These are phyloP conservation scores for Apamea monoglypha DNA, from an alignment of 2,888 invertebrate genomes.

Conservation along the genomic window DNA sequence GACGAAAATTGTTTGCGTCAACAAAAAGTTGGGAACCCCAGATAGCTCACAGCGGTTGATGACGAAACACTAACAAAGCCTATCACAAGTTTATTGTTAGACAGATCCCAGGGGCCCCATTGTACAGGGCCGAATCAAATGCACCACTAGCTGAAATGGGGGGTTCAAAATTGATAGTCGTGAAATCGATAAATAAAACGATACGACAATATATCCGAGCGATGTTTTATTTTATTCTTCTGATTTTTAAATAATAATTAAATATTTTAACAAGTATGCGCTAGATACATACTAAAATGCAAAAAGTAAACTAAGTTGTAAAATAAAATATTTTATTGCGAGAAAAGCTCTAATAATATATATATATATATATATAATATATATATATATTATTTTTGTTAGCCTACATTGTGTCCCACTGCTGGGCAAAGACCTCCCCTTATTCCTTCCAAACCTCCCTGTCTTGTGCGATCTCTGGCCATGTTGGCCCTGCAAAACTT, in stretches of 20 bases:
- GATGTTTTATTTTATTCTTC: too few species aligned
- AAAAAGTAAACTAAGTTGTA: background rate
- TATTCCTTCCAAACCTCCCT: too few species aligned
- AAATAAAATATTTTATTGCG: background rate
- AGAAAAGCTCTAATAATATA: background rate
- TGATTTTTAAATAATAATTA: too few species aligned
- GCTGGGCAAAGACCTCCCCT: too few species aligned
- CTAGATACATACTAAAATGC: too few species aligned
- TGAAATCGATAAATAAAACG: background rate
- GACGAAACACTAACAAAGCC: conserved; percentile 64
- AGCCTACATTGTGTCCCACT: too few species aligned
- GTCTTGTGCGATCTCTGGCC: too few species aligned
- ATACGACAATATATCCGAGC: background rate
- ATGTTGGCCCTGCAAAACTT: too few species aligned
- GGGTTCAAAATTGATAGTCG: background rate
- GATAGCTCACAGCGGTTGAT: conserved; percentile 54
- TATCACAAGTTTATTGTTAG: conserved; percentile 67
- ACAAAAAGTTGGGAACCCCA: conserved; percentile 43
- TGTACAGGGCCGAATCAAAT: conserved; percentile 49
- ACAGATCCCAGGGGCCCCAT: conserved; percentile 51
- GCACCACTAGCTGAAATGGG: background rate
- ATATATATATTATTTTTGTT: too few species aligned
- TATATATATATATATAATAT: too few species aligned
- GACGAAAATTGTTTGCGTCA: conserved; percentile 30
- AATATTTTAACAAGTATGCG: too few species aligned